Evolutionary conservation across 30 jellyfish, hydroid and myxozoan genomes (phyloP), one percentile per base, ranked within the genome.

Genomic region (Nemopilema nomurai): DNA sequence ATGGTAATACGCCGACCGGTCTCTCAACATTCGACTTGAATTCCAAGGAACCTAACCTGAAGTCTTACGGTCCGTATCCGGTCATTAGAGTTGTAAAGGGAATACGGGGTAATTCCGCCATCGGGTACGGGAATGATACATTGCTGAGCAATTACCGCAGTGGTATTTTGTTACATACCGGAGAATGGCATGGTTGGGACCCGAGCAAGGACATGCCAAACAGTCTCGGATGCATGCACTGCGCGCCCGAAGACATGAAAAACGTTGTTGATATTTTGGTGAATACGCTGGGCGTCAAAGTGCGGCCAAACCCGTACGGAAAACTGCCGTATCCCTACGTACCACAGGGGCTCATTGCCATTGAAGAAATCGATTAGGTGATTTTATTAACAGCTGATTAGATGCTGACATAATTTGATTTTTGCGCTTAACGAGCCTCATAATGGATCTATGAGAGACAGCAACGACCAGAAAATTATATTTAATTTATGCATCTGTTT

Each of bases 151-250:
- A 91, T 62, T 85, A 62, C 69, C 81, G 97, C 16, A 31, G 83
- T 51, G 97, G 97, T 13, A 91, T 91, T 9, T 69, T 91, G 79
- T 71, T 91, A 49, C 97, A 91, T 62, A 91, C 97, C n/a, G 97
- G 97, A 21, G 68, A 78, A 27, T 91, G 97, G 97, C 29, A 73
- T 9, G 84, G 50, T 49, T 91, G 97, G 97, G 76, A 74, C 50
- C 91, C 92, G 49, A 68, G 83, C 75, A 72, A 72, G 51, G 91
- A 88, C 28, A 91, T 91, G 97, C 97, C 97, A 25, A 91, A 91
- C 72, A 91, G 97, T 67, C 73, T 76, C 18, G 97, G 97, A 1
- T 91, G 97, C 79, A 85, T 91, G 96, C 97, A 91, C 79, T 93
- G 91, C 31, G 80, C 90, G 28, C 97, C 97, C 18, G 87, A 67